Evolutionary conservation across 2,888 invertebrate genomes (phyloP), one percentile per base, ranked within the genome.

Genomic region (Axea sp.): DNA sequence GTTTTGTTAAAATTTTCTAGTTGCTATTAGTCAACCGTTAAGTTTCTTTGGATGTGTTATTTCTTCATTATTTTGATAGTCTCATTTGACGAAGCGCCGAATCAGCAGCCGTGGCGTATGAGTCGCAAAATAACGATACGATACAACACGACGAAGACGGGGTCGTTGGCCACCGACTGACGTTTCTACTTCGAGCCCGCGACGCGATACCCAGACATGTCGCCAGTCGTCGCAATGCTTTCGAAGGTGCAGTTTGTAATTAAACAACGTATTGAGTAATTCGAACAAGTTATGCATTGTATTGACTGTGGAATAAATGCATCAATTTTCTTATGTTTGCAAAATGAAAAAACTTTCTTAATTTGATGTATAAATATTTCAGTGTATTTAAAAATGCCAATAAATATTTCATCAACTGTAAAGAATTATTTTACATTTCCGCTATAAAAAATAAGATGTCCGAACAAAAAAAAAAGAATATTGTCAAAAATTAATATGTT

Each of bases 101-200:
- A 64, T 64, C 43, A 43, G 51, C 43, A 35, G 45, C 33, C 53
- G 41, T 35, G 33, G 53, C 43, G 11, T 43, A 30, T 33, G 53
- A 53, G 53, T 43, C 19, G 51, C 65, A 41, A 64, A 43, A 64
- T 64, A 51, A 67, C 57, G 67, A 67, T 57, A 55, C 67, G 67
- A 67, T 55, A 67, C 67, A 53, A 65, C 35, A 53, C 55, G 24
- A 57, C 67, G 67, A 67, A 57, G 37, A 67, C 67, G 67, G 47
- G 67, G 67, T 67, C 67, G 67, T 57, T 67, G 67, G 39, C 67
- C 67, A 67, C 47, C 47, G 35, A 28, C 67, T 39, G 55, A 67
- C 67, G 67, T 57, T 47, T 37, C 47, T 67, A 57, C 67, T 67
- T 67, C 47, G 57, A 67, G 67, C 30, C 55, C 35, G 55, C 45